Conservation (phyloP, 2,113 vertebrate species). For the Paradoxurus hermaphroditus region DNA sequence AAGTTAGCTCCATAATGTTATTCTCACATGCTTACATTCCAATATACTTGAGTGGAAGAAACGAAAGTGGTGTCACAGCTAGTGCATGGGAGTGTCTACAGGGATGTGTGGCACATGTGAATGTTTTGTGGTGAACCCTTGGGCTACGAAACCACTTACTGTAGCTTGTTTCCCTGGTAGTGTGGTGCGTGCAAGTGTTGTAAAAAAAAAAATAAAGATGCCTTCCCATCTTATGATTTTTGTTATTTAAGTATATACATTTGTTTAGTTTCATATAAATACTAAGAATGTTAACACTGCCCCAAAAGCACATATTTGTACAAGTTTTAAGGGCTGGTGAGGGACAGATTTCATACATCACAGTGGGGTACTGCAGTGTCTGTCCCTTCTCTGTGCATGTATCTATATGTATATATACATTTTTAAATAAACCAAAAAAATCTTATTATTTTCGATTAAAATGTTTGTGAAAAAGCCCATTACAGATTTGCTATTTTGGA, state of each 20-base stretch:
- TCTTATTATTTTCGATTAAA: not conserved
- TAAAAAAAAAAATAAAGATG: not conserved
- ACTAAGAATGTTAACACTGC: not conserved
- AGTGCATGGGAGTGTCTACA: not conserved
- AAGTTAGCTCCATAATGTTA: not conserved
- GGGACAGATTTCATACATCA: not conserved
- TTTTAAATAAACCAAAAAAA: constrained; percentile 5
- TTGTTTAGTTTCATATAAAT: not conserved
- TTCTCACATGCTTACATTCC: not conserved
- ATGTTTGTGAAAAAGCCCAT: not conserved
- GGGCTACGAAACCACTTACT: not conserved
- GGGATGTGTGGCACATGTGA: not conserved
- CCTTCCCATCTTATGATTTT: not conserved
- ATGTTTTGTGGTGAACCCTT: not conserved
- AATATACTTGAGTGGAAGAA: not conserved
- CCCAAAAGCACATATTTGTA: not conserved
- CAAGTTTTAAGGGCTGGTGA: not conserved
- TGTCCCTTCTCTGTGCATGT: not conserved
- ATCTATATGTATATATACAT: not conserved
- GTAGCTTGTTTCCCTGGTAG: not conserved
- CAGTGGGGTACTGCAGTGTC: not conserved
- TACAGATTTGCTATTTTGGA: constrained; percentile 31
- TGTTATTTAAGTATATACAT: not conserved
- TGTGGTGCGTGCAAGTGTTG: not conserved
- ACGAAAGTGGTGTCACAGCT: not conserved